Conservation (phyloP, 2,113 vertebrate species). For the Triplophysa tibetana region DNA sequence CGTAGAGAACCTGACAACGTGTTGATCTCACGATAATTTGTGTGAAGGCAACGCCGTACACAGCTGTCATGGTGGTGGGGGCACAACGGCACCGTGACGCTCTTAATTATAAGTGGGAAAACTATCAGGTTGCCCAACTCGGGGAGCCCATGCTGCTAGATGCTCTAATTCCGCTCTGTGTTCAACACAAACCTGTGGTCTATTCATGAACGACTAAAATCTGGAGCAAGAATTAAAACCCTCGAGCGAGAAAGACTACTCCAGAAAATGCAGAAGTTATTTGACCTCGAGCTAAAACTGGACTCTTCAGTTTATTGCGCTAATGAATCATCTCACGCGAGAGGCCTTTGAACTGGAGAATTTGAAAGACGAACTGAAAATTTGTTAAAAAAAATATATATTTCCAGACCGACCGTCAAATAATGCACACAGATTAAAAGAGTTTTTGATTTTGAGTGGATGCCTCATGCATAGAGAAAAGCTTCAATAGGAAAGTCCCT, state of each 20-base stretch:
- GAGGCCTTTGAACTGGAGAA: slow-evolving; percentile 1
- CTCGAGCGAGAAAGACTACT: slow-evolving; percentile 9
- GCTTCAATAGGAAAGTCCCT: slow-evolving; percentile 49
- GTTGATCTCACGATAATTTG: slow-evolving; percentile 44
- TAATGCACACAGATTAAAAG: slow-evolving; percentile 31
- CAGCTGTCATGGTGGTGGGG: slow-evolving; percentile 35
- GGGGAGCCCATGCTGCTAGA: slow-evolving; percentile 51
- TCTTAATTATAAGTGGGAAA: slow-evolving; percentile 55
- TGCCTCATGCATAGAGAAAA: slow-evolving; percentile 34
- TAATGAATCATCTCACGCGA: not conserved
- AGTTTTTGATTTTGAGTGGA: slow-evolving; percentile 32
- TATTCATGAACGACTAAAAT: slow-evolving; percentile 31
- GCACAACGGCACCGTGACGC: slow-evolving; percentile 52
- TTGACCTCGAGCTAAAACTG: slow-evolving; percentile 28
- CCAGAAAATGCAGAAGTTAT: not conserved
- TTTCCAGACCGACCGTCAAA: not conserved
- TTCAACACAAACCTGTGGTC: slow-evolving; percentile 27
- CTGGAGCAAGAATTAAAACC: not conserved
- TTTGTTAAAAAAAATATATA: slow-evolving; percentile 8
- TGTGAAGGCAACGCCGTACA: slow-evolving; percentile 29
- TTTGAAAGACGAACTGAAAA: slow-evolving; percentile 18
- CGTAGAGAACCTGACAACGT: slow-evolving; percentile 27
- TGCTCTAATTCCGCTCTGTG: slow-evolving; percentile 17
- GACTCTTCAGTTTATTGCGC: slow-evolving; percentile 8
- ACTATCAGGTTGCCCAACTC: slow-evolving; percentile 64